Evolutionary conservation across 2,113 vertebrate genomes (phyloP), one percentile per base, ranked within the genome.

Genomic region (Cinclus mexicanus): DNA sequence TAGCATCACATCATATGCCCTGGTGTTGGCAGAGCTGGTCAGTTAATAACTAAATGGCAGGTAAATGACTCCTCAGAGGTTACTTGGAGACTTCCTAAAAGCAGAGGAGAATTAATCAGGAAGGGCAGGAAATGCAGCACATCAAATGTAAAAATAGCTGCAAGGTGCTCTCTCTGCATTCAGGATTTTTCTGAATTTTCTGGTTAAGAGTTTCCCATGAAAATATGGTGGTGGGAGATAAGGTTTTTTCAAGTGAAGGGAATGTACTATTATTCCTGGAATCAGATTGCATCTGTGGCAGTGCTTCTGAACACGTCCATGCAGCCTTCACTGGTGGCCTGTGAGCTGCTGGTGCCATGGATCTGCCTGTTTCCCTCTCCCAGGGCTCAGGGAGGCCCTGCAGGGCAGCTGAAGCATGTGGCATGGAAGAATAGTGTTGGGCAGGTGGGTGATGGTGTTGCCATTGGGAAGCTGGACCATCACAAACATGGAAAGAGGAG

Each of bases 151-250:
- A 93, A 96, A 95, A 95, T 86, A 95, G 87, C 94, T 95, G 92
- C 60, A 47, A 96, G 94, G 93, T 77, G 85, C 78, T 81, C 95
- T 90, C 79, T 88, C 47, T 52, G 83, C 75, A 41, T 90, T 94
- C 63, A 77, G 90, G 47, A 67, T 57, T 84, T 95, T 84, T 83
- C 63, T 86, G 75, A 93, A 39, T 91, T 77, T 91, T 93, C 81
- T 94, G 95, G 87, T 95, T 94, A 90, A 94, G 35, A 91, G 87
- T 94, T 96, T n/a, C 75, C 20, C 55, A 17, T 59, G 84, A 74
- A 95, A 94, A 96, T 96, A 95, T 96, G 95, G 44, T 65, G 5
- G 71, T 1, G 5, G 63, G 55, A 96, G 96, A 97, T 96, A 97
- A 96, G 94, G 4, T 81, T 93, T 95, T 96, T 95, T 91, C 89